Evolutionary conservation across 2,113 vertebrate genomes (phyloP), one percentile per base, ranked within the genome.

Genomic region (Pygoscelis adeliae): DNA sequence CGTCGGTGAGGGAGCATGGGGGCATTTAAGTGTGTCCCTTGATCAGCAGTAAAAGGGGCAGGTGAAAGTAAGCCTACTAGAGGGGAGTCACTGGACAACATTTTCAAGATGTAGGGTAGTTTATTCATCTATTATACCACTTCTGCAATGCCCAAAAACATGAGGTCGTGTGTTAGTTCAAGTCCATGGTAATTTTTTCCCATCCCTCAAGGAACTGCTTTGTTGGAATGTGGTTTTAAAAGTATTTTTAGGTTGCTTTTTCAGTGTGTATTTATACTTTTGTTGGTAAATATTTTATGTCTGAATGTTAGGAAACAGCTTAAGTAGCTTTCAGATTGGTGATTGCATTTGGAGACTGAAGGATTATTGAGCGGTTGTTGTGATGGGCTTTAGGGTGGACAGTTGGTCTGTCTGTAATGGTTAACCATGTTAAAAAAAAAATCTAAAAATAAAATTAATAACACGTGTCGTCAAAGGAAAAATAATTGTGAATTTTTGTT

Each of bases 211-310:
- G 84, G 89, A 92, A 80, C 83, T 72, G 38, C 70, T 91, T 55
- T 27, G 58, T 80, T 95, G 91, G 69, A 96, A 90, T 83, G 94
- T 80, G 78, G 82, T 63, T 97, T 96, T 89, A 21, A 8, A 76
- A 88, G 55, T 91, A 91, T 91, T 96, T 95, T 82, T 94, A 90
- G 91, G 67, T 71, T 91, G 67, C 32, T 78, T 94, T 92, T 96
- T 81, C 55, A 49, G 52, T 50, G 23, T 50, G 26, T 80, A 38
- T 89, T 95, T 91, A 63, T 95, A 72, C 32, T 93, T 91, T 72
- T 87, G 56, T 83, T 96, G 82, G 96, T 97, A 93, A 96, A 96
- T 96, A 93, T 96, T 96, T 93, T 80, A 93, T 92, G 82, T 76
- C 62, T 9, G 7, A 79, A 46, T 56, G 71, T 88, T 90, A 83